Base-by-base conservation (phyloP, 2,888 invertebrate species). In the Zygothrica quintamaculata region DNA sequence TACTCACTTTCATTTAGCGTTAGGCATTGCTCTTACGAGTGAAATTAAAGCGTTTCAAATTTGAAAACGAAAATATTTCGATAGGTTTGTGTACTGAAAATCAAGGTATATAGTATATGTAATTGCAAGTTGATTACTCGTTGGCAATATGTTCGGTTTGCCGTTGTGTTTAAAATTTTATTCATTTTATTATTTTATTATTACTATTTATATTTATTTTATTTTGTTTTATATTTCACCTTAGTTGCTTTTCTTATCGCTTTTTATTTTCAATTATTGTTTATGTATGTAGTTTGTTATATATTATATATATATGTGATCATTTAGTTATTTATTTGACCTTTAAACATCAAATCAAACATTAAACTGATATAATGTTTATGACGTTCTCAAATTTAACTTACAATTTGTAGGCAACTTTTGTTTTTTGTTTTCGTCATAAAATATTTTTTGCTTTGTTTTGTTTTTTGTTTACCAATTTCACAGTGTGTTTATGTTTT, bases 301-400 rank as follows among this genome's bases (percentile, higher is more conserved):
- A 39, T 47, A 42, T 18, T 6, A 40, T 40, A n/a, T 7, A 18
- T 59, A 9, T 46, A 51, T 9, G 33, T 57, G 40, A 16, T 52
- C 34, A 15, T 36, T 48, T 53, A 11, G 34, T 44, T 29, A 13
- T 13, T 40, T 40, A 18, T n/a, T 31, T 59, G 9, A 36, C 53
- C 52, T 29, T 36, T 15, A 26, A 51, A 62, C 53, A 69, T 64
- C 62, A 66, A 74, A 87, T 86, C 79, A 79, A 76, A 88, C 66
- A 75, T 53, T 72, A 71, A 72, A 72, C 69, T 84, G 86, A 86
- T 82, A 84, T 88, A 74, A 78, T 74, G 70, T 34, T 70, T 67
- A 84, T 75, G 87, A 73, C 75, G 78, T 75, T 74, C 66, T 68
- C 61, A 66, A 73, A 65, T 51, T 55, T 34, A 57, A 56, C 56